Percentiles rank a stretch among this genome's conserved stretches.
Evolutionary conservation across 2,113 vertebrate species (phyloP).

Genomic region (Apistogramma diplotaenia): DNA sequence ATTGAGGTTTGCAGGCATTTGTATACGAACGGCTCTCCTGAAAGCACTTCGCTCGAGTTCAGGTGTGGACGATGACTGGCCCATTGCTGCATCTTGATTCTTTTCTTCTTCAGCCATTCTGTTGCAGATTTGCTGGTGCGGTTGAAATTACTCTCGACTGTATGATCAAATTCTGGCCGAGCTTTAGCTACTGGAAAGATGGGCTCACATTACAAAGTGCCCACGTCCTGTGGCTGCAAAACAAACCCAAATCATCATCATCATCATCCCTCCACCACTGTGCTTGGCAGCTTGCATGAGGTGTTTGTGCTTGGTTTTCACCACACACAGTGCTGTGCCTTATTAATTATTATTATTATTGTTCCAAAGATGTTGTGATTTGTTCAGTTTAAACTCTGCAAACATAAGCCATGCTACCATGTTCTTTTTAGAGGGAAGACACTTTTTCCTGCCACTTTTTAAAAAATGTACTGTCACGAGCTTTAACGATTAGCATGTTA

Average conservation of each 20-base stretch:
- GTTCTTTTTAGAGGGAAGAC: background rate
- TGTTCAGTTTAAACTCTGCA: background rate
- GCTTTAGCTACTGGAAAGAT: background rate
- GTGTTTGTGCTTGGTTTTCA: background rate
- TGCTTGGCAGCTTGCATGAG: no score
- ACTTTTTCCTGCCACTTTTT: no score
- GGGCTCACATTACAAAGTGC: background rate
- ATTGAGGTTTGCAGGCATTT: background rate
- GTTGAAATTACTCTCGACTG: no score
- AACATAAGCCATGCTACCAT: background rate
- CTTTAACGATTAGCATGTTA: no score
- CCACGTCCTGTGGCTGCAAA: background rate
- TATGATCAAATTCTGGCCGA: no score
- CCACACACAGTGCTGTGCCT: fast-evolving
- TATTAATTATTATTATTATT: no score
- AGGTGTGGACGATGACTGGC: background rate
- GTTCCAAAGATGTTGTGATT: background rate
- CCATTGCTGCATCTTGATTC: background rate
- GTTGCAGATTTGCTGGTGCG: no score
- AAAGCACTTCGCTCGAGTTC: background rate
- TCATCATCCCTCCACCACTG: no score
- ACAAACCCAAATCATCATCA: background rate
- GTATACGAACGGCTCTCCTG: background rate
- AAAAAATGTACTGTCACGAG: no score
- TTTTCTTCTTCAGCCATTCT: no score